phyloP scores from a whole-genome alignment of 2,797 vertebrate species.

The Sciurus vulgaris region DNA sequence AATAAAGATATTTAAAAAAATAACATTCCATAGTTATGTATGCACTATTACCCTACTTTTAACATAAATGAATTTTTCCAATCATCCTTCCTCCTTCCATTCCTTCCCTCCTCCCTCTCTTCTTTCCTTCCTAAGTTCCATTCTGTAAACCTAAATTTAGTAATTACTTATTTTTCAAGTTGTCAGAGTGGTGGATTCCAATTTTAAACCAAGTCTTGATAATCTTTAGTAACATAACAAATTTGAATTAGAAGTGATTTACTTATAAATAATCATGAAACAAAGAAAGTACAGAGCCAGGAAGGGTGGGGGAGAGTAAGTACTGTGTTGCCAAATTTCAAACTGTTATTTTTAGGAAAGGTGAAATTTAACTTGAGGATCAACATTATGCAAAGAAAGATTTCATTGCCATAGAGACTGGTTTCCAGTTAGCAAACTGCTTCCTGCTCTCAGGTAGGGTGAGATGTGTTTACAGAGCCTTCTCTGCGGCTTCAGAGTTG shows the following conservation, averaged over 20 bases:
- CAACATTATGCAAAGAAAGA: not conserved
- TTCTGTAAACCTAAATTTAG: not conserved
- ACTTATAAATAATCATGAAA: slow-evolving; percentile 7
- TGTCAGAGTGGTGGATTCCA: slow-evolving; percentile 15
- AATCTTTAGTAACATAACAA: not conserved
- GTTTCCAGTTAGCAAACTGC: not conserved
- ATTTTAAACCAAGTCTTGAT: not conserved
- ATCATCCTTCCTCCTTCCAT: not conserved
- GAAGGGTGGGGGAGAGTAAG: not conserved
- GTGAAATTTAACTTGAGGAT: not conserved
- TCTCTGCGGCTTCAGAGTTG: not conserved
- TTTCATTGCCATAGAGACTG: not conserved
- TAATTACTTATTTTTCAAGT: not conserved
- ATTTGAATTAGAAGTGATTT: slow-evolving; percentile 20
- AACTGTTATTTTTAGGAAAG: not conserved
- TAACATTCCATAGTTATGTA: not conserved
- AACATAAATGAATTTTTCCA: not conserved
- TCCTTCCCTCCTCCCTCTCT: not conserved
- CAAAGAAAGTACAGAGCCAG: not conserved
- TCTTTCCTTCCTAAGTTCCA: not conserved
- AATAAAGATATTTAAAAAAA: too few relatives aligned
- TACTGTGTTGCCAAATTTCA: not conserved
- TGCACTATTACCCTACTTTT: not conserved
- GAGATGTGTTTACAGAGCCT: not conserved
- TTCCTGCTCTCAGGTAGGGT: not conserved